Base-by-base conservation (phyloP, 2,888 invertebrate genomes). In the Cheilosia pagana region DNA sequence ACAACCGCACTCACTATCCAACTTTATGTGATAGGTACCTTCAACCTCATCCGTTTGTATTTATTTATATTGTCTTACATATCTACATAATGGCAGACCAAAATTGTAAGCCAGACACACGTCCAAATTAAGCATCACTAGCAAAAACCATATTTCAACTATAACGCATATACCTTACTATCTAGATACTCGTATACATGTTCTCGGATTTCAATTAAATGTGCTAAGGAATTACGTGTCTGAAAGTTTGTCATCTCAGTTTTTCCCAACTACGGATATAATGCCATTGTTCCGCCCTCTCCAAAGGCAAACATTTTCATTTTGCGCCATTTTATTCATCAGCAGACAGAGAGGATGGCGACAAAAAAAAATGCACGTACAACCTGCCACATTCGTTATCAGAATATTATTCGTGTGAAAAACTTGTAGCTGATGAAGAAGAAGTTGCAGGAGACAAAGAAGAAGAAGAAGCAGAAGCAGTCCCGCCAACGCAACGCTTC, bases 181-280 rank as follows among this genome's bases (percentile, higher is more conserved):
- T 1, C 23, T 23, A 23, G 3, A 23, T 23, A 23, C 3, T 2
- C 23, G 1, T 23, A 31, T 31, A 31, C 55, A 68, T 74, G 74
- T 62, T 83, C 83, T 70, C 48, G 48, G 74, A 83, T 83, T 83
- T 83, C 83, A 83, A 83, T 83, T 83, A 83, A 83, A 83, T 74
- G 74, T 65, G 74, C 68, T 45, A 68, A 75, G 35, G 50, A 83
- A 83, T 70, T 79, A 79, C 83, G 83, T 83, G 83, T 65, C 83
- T 53, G 59, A 83, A 83, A 83, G 83, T 83, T 74, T 79, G 74
- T 83, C 83, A 83, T 83, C 45, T 78, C 67, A 68, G 62, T 67
- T 77, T 62, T 77, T 62, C 62, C n/a, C 41, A 14, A 41, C 45
- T 31, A 5, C 53, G 12, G 14, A 7, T 19, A n/a, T 48, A 50